Conservation (phyloP, 1,140 invertebrate species). For the silkworm (Bombyx mori) region DNA sequence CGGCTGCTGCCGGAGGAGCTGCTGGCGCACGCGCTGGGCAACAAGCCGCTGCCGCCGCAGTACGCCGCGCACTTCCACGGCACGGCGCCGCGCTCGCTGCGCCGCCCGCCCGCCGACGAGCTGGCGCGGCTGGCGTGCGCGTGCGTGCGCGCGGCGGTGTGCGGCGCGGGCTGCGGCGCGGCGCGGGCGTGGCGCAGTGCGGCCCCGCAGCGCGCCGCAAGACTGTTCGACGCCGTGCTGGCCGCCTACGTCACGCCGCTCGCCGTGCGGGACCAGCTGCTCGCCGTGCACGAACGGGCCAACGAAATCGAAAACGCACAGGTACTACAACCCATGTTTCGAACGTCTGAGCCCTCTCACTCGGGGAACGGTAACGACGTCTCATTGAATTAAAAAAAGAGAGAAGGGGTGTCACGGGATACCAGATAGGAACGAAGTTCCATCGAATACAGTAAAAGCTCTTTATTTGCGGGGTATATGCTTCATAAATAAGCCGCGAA, state of each 20-base stretch:
- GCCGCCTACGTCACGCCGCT: conserved; percentile 21
- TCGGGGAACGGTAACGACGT: too few species aligned
- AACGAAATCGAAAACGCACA: neutral
- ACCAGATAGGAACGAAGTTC: too few species aligned
- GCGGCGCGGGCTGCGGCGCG: conserved; percentile 17
- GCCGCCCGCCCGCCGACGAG: conserved; percentile 1
- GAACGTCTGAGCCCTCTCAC: too few species aligned
- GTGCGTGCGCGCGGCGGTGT: conserved; percentile 4
- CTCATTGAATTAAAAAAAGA: too few species aligned
- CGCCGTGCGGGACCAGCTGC: conserved; percentile 14
- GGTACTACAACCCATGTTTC: neutral
- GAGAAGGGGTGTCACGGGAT: too few species aligned
- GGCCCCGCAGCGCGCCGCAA: conserved; percentile 8
- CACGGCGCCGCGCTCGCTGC: conserved; percentile 6
- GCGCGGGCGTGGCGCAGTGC: conserved; percentile 18
- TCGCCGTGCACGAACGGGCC: conserved; percentile 8
- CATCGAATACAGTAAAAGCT: too few species aligned
- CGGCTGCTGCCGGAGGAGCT: conserved; percentile 29
- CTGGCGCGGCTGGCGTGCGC: conserved; percentile 5
- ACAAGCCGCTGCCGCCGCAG: conserved; percentile 11
- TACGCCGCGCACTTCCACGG: conserved; percentile 8
- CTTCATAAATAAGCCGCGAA: too few species aligned
- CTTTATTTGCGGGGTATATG: too few species aligned
- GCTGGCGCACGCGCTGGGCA: conserved; percentile 12
- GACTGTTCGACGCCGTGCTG: conserved; percentile 18